Percentiles rank a stretch among this genome's conserved stretches.
Evolutionary conservation across 2,888 invertebrate genomes (phyloP).

Genomic region (Cotesia congregata): DNA sequence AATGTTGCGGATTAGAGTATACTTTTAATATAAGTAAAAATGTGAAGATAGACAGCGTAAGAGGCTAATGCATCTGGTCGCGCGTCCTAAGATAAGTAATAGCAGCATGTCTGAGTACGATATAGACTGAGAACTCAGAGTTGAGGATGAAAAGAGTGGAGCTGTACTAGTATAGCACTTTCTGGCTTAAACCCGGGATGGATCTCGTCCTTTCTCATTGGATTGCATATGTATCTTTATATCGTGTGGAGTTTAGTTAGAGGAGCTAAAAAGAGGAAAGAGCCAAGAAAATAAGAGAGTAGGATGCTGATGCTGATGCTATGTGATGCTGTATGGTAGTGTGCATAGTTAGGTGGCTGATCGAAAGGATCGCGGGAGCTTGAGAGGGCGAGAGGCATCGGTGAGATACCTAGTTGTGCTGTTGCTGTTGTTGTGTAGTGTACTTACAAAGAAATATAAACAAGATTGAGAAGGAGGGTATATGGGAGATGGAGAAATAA

Average conservation of each 20-base stretch:
- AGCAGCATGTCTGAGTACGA: conserved; percentile 26
- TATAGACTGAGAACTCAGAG: background rate
- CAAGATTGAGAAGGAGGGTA: conserved; percentile 39
- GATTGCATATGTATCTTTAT: conserved; percentile 3
- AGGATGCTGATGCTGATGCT: background rate
- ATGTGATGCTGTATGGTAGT: too few relatives aligned
- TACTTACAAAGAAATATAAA: conserved; percentile 37
- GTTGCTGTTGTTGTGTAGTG: background rate
- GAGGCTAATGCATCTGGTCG: conserved; percentile 34
- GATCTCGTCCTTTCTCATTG: conserved; percentile 30
- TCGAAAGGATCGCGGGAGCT: conserved; percentile 11
- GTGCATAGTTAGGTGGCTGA: background rate
- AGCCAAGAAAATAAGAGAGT: background rate
- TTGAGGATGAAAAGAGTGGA: background rate
- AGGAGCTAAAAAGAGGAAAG: background rate
- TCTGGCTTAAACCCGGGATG: background rate
- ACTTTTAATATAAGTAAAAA: background rate
- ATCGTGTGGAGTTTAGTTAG: background rate
- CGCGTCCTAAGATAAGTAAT: conserved; percentile 33
- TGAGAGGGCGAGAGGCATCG: background rate
- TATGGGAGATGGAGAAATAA: conserved; percentile 20
- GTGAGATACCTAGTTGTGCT: conserved; percentile 9
- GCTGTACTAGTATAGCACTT: conserved; percentile 8
- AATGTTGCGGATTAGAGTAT: background rate
- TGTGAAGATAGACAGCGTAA: background rate